Percentiles rank a stretch among this genome's conserved stretches.
Evolutionary conservation across 2,113 vertebrate species (phyloP).

Genomic region (Eudyptes chrysolophus): DNA sequence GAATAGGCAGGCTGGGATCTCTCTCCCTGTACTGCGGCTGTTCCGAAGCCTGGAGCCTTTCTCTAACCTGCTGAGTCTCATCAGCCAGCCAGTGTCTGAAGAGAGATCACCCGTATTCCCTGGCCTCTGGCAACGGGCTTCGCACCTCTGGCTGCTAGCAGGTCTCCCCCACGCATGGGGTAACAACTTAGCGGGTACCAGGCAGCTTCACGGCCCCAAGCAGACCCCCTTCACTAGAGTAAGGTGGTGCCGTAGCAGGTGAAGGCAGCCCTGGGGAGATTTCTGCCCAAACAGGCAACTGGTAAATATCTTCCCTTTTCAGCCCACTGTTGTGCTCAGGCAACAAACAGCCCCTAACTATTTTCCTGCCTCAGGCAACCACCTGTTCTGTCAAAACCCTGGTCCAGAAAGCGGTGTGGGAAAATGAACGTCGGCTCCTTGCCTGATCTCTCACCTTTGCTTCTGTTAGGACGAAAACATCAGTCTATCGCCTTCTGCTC

Average conservation of each 20-base stretch:
- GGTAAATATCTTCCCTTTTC: not conserved
- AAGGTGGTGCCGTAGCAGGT: not conserved
- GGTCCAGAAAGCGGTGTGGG: not conserved
- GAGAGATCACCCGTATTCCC: not conserved
- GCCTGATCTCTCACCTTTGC: not conserved
- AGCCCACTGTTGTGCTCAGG: not conserved
- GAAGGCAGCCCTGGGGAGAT: not conserved
- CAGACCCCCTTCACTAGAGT: not conserved
- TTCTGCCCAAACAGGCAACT: not conserved
- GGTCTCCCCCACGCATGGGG: not conserved
- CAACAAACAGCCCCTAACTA: not conserved
- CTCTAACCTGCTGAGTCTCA: constrained; percentile 22
- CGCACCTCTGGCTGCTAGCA: not conserved
- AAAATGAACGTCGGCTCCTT: not conserved
- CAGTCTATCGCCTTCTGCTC: not conserved
- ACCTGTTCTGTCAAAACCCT: not conserved
- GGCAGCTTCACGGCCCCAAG: not conserved
- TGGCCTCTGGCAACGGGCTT: not conserved
- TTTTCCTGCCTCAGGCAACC: constrained; percentile 30
- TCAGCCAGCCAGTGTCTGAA: not conserved
- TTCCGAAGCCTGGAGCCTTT: not conserved
- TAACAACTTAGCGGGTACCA: not conserved
- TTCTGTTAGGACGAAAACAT: not conserved
- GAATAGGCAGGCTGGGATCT: constrained; percentile 22
- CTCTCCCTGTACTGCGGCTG: not conserved